A percentile compares a stretch with the other conserved stretches of the same genome.
Evolutionary conservation across 1,140 invertebrate genomes (phyloP).

Genomic region (Neelides sp.): DNA sequence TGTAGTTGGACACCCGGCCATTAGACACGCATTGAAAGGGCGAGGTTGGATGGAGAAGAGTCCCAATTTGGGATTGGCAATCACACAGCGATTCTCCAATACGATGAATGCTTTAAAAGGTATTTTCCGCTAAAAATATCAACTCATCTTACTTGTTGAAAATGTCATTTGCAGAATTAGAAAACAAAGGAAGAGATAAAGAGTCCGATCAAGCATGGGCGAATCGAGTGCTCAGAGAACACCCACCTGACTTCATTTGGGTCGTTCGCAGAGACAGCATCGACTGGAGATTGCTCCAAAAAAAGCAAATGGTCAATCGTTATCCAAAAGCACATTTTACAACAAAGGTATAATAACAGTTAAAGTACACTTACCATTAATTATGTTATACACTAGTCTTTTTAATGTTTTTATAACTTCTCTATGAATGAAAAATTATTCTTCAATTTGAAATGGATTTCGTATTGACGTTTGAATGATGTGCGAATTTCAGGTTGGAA

Average conservation of each 20-base stretch:
- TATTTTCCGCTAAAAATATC: too few relatives aligned
- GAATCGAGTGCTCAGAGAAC: slow-evolving; percentile 40
- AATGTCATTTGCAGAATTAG: slow-evolving; percentile 23
- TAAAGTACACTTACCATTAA: not conserved
- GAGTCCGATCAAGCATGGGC: slow-evolving; percentile 25
- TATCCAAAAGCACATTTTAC: slow-evolving; percentile 73
- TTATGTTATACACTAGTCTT: too few relatives aligned
- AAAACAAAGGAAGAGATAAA: slow-evolving; percentile 13
- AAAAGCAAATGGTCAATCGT: slow-evolving; percentile 56
- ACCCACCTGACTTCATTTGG: slow-evolving; percentile 70
- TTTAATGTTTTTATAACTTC: too few relatives aligned
- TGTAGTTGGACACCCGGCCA: slow-evolving; percentile 40
- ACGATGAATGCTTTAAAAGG: too few relatives aligned
- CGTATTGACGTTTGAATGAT: not conserved
- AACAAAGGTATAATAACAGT: slow-evolving; percentile 55
- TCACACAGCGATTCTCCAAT: too few relatives aligned
- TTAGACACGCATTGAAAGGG: slow-evolving; percentile 38
- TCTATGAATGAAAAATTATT: too few relatives aligned
- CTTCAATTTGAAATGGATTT: slow-evolving; percentile 12
- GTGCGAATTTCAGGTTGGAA: slow-evolving; percentile 42
- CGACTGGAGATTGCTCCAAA: slow-evolving; percentile 49
- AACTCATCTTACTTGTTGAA: slow-evolving; percentile 5
- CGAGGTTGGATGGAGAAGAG: slow-evolving; percentile 33
- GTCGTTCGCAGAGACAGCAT: slow-evolving; percentile 68
- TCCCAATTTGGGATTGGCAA: too few relatives aligned